phyloP scores from a whole-genome alignment of 2,888 invertebrate genomes.

The Ditula angustiorana region DNA sequence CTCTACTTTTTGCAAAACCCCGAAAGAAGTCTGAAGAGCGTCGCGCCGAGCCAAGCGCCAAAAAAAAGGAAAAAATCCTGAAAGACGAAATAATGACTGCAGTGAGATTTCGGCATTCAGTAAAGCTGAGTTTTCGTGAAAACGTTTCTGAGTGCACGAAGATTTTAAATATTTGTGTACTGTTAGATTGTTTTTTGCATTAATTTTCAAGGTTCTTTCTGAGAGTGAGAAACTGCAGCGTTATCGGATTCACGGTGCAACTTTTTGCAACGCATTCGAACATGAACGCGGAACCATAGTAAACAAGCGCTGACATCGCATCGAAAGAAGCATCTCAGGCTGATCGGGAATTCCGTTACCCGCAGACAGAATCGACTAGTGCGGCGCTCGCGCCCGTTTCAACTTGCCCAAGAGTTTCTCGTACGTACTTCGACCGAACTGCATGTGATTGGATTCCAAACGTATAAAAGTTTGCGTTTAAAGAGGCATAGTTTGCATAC shows the following conservation, averaged over 20 bases:
- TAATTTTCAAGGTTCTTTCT: neutral
- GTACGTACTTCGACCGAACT: constrained; percentile 57
- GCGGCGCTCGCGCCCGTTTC: constrained; percentile 56
- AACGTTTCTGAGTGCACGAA: constrained; percentile 5
- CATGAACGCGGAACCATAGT: constrained; percentile 56
- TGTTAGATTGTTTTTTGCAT: neutral
- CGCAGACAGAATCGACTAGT: constrained; percentile 77
- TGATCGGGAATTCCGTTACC: constrained; percentile 80
- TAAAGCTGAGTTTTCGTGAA: constrained; percentile 12
- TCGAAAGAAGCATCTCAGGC: constrained; percentile 61
- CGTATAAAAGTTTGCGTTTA: constrained; percentile 69
- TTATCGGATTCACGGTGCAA: constrained; percentile 3
- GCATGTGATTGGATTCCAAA: constrained; percentile 72
- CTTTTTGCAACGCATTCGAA: constrained; percentile 24
- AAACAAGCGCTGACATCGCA: constrained; percentile 55
- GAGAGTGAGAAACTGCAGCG: neutral
- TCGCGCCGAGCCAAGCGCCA: constrained; percentile 60
- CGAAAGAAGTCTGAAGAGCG: constrained; percentile 75
- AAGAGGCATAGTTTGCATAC: constrained; percentile 69
- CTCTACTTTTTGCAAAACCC: constrained; percentile 70
- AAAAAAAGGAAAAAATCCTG: constrained; percentile 61
- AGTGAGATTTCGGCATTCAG: constrained; percentile 28
- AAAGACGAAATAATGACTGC: constrained; percentile 45
- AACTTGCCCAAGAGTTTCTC: constrained; percentile 63
- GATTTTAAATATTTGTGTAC: neutral